Base-by-base conservation (phyloP, 2,113 vertebrate genomes). In the Andinoacara biseriatus region DNA sequence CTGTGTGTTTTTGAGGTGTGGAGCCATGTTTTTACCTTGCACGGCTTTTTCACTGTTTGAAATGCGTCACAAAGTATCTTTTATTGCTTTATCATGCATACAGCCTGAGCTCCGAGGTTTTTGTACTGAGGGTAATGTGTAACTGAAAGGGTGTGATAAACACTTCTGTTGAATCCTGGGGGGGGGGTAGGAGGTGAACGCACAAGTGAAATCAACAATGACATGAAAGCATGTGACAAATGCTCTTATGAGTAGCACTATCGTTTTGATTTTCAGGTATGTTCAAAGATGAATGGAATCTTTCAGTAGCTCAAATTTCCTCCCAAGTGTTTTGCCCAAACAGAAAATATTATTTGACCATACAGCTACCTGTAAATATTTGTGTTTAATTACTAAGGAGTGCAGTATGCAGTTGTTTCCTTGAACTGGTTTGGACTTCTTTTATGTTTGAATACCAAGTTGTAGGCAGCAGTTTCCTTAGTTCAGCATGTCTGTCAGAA, bases 1-100 rank as follows among this genome's bases (percentile, higher is more conserved):
- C 2, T 91, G 86, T 91, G 35, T 90, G 81, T 78, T 82, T 72
- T 83, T 20, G 49, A 76, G 86, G 79, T 17, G 91, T 90, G 81
- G 35, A 49, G 7, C 26, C 3, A 13, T 63, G 62, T 83, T 76
- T 69, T 31, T 31, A 20, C 29, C 3, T 3, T 3, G 2, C 14
- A 65, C 40, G 24, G 57, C 15, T 81, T 78, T 33, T 24, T 3
- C 13, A 5, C 18, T 57, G 46, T 84, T 87, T 90, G 58, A 65
- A 52, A 54, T 79, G 52, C 78, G 67, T 62, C 40, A 58, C 11
- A 13, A 5, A 43, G 72, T 77, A 81, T 54, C 82, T 80, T 31
- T 31, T 5, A 5, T 5, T 5, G 31, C 5, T 31, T 31, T 1
- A 31, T 87, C 58, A 80, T 26, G 10, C 26, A 63, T 2, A 1